Evolutionary conservation across 1,140 invertebrate genomes (phyloP).

Genomic region (Eupristina koningsbergeri): DNA sequence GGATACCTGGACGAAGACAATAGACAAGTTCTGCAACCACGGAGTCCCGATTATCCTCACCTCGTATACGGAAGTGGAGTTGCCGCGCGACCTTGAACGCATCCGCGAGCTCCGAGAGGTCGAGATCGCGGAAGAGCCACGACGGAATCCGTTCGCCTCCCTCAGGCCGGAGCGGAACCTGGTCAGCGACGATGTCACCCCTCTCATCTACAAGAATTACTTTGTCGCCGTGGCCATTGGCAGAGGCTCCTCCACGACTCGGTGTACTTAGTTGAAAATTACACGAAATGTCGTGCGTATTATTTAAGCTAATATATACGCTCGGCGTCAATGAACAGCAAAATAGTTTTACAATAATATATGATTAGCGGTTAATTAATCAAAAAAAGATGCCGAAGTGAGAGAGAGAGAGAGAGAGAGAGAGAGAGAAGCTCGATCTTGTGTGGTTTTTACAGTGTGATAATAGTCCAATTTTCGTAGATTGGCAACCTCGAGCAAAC

Average conservation of each 20-base stretch:
- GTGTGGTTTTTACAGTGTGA: too few species aligned
- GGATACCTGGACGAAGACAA: slow-evolving; percentile 80
- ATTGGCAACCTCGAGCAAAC: too few species aligned
- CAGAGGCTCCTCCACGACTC: slow-evolving; percentile 51
- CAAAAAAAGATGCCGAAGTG: too few species aligned
- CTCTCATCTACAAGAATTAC: slow-evolving; percentile 83
- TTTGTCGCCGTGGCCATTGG: slow-evolving; percentile 64
- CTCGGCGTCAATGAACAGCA: too few species aligned
- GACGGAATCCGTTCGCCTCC: slow-evolving; percentile 78
- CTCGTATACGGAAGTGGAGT: slow-evolving; percentile 78
- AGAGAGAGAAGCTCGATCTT: too few species aligned
- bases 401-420: too few species aligned
- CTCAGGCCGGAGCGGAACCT: slow-evolving; percentile 82
- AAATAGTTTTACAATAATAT: too few species aligned
- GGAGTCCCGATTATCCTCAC: slow-evolving; percentile 78
- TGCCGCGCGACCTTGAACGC: slow-evolving; percentile 75
- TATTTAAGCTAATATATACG: too few species aligned
- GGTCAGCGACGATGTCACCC: slow-evolving; percentile 79
- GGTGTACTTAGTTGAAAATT: too few species aligned
- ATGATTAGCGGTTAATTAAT: too few species aligned
- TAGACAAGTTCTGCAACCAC: slow-evolving; percentile 69
- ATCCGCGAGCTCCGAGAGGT: slow-evolving; percentile 71
- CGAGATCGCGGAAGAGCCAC: slow-evolving; percentile 73
- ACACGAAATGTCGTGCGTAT: too few species aligned
- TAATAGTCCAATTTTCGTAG: too few species aligned